These are phyloP conservation scores for Drosophila truncata DNA, from an alignment of 1,140 invertebrate genomes.

Conservation along the genomic window DNA sequence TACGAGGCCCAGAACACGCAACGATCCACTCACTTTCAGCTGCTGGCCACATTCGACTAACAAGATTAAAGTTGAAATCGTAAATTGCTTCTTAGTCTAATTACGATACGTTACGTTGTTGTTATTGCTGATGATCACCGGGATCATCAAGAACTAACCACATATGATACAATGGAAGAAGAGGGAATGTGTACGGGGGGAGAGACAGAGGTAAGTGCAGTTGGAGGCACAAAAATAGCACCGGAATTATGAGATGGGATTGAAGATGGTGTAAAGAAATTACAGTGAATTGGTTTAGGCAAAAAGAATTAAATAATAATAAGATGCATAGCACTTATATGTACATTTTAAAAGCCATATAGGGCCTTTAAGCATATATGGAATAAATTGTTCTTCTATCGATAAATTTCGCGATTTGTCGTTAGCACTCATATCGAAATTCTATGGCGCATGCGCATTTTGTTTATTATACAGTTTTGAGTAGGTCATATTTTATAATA, in stretches of 20 bases:
- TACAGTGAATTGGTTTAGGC: too few relatives aligned
- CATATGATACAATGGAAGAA: not conserved
- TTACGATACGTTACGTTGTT: conserved; percentile 62
- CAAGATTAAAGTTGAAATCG: conserved; percentile 82
- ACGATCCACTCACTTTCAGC: conserved; percentile 70
- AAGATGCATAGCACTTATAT: not conserved
- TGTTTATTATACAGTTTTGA: not conserved
- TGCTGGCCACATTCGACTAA: conserved; percentile 69
- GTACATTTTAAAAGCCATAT: not conserved
- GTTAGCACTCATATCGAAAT: not conserved
- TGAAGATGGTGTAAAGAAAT: too few relatives aligned
- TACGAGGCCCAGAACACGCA: conserved; percentile 21
- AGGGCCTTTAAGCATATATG: too few relatives aligned
- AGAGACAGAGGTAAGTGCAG: not conserved
- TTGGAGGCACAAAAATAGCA: not conserved
- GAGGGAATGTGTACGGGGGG: not conserved
- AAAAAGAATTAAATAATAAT: not conserved
- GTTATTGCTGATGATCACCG: conserved; percentile 61
- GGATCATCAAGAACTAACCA: conserved; percentile 64
- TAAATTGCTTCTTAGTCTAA: conserved; percentile 83
- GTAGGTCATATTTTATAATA: too few relatives aligned
- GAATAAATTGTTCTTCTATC: not conserved
- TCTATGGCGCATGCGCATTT: not conserved
- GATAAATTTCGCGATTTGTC: not conserved
- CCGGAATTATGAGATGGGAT: too few relatives aligned